These are phyloP conservation scores for Rattus norvegicus DNA, from an alignment of 2,113 vertebrate genomes.

Conservation along the genomic window DNA sequence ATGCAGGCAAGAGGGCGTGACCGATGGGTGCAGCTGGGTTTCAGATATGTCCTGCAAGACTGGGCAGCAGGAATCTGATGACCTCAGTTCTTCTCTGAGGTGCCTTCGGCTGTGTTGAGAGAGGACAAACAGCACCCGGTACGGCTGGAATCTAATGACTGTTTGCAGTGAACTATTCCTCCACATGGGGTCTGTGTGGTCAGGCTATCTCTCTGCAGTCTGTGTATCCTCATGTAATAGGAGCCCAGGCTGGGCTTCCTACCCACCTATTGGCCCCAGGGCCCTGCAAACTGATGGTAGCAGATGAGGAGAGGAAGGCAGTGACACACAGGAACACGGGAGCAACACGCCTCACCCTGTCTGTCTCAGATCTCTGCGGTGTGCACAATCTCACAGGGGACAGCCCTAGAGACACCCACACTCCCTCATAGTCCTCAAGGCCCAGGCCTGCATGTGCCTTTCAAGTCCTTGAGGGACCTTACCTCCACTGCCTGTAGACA, in stretches of 20 bases:
- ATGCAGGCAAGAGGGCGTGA: background rate
- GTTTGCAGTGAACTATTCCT: constrained; percentile 65
- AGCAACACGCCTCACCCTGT: background rate
- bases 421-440: background rate
- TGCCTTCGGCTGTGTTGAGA: background rate
- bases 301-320: constrained; percentile 21
- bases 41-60: background rate
- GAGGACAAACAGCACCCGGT: background rate
- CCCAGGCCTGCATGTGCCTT: background rate
- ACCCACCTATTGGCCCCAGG: background rate
- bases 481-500: background rate
- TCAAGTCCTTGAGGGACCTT: background rate
- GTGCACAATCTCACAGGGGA: background rate
- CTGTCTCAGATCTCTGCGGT: background rate
- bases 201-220: constrained; percentile 24
- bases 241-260: constrained; percentile 39
- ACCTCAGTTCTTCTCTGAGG: constrained; percentile 52
- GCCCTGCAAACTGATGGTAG: constrained; percentile 47
- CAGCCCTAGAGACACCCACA: background rate
- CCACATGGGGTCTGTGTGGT: constrained; percentile 62
- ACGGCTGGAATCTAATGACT: constrained; percentile 61
- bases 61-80: background rate
- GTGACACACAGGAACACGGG: background rate
- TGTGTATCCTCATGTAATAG: constrained; percentile 75
- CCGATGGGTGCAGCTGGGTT: background rate